A percentile compares a stretch with the other conserved stretches of the same genome.
These are phyloP conservation scores for Antrozous pallidus DNA, from an alignment of 2,797 vertebrate genomes.

Conservation along the genomic window DNA sequence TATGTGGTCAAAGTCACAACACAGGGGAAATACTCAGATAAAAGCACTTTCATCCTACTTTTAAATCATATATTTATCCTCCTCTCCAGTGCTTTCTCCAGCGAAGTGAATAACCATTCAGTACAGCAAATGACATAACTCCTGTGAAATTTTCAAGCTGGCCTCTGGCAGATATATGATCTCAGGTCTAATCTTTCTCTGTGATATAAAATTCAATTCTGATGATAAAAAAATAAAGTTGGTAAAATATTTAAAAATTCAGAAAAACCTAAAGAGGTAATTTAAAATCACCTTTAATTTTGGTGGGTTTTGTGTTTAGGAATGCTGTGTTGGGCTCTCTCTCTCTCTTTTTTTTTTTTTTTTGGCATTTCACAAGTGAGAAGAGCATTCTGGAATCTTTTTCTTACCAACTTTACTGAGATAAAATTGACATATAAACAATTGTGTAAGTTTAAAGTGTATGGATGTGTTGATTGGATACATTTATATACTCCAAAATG, in stretches of 20 bases:
- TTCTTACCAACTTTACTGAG: neutral
- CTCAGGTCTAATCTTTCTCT: neutral
- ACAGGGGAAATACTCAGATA: neutral
- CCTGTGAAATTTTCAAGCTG: constrained; percentile 41
- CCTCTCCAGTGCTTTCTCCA: neutral
- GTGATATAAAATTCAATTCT: neutral
- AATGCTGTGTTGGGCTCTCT: neutral
- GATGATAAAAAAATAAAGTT: neutral
- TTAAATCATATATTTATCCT: neutral
- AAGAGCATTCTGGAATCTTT: neutral
- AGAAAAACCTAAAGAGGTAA: neutral
- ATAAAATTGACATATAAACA: neutral
- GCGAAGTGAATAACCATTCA: neutral
- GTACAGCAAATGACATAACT: neutral
- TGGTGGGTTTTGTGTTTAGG: neutral
- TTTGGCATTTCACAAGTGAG: neutral
- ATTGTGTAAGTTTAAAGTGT: neutral
- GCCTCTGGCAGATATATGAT: neutral
- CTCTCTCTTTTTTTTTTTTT: neutral
- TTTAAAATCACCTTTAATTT: neutral
- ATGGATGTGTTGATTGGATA: neutral
- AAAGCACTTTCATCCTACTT: neutral
- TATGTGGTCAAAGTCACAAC: neutral
- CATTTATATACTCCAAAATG: neutral
- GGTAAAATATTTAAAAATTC: neutral